These are phyloP conservation scores for Danio choprae DNA, from an alignment of 2,797 vertebrate genomes.

Conservation along the genomic window DNA sequence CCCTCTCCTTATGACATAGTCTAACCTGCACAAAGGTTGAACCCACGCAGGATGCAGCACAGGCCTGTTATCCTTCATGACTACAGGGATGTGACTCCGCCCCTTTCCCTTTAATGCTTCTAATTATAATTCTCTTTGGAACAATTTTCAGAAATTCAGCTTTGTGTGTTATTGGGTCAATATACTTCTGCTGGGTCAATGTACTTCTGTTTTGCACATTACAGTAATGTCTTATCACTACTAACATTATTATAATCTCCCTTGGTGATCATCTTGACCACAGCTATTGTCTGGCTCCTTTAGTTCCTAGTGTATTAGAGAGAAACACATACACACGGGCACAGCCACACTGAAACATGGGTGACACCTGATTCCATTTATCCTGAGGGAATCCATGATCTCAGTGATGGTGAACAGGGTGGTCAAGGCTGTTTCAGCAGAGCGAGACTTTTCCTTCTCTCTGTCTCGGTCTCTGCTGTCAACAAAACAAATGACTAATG, in stretches of 20 bases:
- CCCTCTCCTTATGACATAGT: background rate
- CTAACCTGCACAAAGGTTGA: constrained; percentile 6
- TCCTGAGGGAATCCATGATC: constrained; percentile 4
- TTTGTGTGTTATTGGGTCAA: background rate
- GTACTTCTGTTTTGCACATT: background rate
- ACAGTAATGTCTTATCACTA: background rate
- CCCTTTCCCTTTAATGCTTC: background rate
- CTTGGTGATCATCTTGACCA: background rate
- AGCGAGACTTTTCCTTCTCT: constrained; percentile 20
- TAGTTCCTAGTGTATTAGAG: constrained; percentile 2
- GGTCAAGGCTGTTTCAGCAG: constrained; percentile 11
- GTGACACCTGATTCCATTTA: constrained; percentile 14
- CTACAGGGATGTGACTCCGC: background rate
- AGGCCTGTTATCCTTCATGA: background rate
- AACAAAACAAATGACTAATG: constrained; percentile 4
- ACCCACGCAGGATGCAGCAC: background rate
- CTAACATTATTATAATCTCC: background rate
- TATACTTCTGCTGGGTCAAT: background rate
- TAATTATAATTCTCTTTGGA: background rate
- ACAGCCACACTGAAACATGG: background rate
- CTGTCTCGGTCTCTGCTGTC: background rate
- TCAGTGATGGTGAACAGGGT: background rate
- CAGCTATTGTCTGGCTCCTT: constrained; percentile 1
- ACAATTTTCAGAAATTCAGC: background rate
- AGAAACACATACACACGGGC: background rate